Base-by-base conservation (phyloP, 2,888 invertebrate genomes). In the Hemithea aestivaria region DNA sequence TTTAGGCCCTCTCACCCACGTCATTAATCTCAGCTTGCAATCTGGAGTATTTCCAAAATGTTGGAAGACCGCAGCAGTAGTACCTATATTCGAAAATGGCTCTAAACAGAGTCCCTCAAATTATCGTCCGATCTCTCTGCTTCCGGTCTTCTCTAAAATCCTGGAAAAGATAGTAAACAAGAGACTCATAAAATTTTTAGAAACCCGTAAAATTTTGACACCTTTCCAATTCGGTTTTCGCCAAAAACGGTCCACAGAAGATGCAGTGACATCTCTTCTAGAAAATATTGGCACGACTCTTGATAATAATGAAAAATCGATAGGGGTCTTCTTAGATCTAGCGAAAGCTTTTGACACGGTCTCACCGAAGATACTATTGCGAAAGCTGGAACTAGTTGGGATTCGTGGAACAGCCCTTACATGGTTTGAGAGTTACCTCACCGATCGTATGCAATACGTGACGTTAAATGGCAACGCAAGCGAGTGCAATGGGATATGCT, bases 361-460 rank as follows among this genome's bases (percentile, higher is more conserved):
- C 2, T 16, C 16, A 5, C 16, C 22, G 7, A 22, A 22, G 8
- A 22, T 22, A 2, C 8, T 22, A 22, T n/a, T 22, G 22, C 2
- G 8, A 7, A 22, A 22, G 8, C 3, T 22, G 22, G 22, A 22
- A 22, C 7, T 7, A n/a, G 8, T 22, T 22, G 22, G 22, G 7
- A 22, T 22, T 5, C 22, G 22, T n/a, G 22, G 22, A 7, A 22
- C 2, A n/a, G 22, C 22, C 11, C 9, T 23, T 2, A 22, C 10
- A 7, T 31, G 23, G 31, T 31, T 31, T 12, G 11, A 7, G 11
- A 31, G 31, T 12, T 31, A 31, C 12, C 23, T 31, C 3, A 2
- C 12, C 7, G 11, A 31, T 7, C 9, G 31, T 4, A 11, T 3
- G 6, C 31, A 31, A 4, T 8, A 8, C 7, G 12, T 31, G 1